Base-by-base conservation (phyloP, 2,797 vertebrate species). In the Poecilia wingei region DNA sequence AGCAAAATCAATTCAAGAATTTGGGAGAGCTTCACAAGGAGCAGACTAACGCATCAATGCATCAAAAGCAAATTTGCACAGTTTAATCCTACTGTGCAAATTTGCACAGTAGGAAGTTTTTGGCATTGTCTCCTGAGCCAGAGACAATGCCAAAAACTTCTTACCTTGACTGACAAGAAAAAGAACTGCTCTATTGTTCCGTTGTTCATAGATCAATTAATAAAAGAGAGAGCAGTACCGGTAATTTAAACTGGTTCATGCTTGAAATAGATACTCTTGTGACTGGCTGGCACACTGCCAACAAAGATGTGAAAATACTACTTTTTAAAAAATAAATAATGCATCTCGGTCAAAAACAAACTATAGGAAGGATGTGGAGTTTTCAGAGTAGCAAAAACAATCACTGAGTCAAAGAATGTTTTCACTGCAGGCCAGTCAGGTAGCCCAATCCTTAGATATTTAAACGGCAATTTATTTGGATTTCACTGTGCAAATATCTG, bases 401-500 rank as follows among this genome's bases (percentile, higher is more conserved):
- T 3, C 12, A 28, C 39, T 41, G 64, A 66, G 43, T 59, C 8
- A 57, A 39, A 46, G 10, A 41, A 53, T 20, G 36, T 45, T 45
- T 57, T 43, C 8, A 22, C 43, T 49, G 39, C 16, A 39, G 76
- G 80, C 75, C 6, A 3, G 81, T 6, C 28, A 64, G 47, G 47
- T 76, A 79, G 78, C 81, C 78, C 33, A 61, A 51, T 31, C 81
- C 85, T 84, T 59, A 82, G 81, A 75, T 79, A 64, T 87, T 85
- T 87, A 85, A 88, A 77, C 82, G 68, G 76, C 83, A 86, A 81
- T 86, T 82, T 86, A 90, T 87, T 86, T 89, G 80, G 70, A 80
- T 84, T 89, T 83, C 74, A 78, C 83, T 72, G 41, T 79, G 77
- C 73, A 66, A 59, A 59, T 78, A 83, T 86, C 86, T 76, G 74